Percentiles rank a stretch among this genome's conserved stretches.
These are phyloP conservation scores for Pituophis catenifer DNA, from an alignment of 2,113 vertebrate genomes.

Conservation along the genomic window DNA sequence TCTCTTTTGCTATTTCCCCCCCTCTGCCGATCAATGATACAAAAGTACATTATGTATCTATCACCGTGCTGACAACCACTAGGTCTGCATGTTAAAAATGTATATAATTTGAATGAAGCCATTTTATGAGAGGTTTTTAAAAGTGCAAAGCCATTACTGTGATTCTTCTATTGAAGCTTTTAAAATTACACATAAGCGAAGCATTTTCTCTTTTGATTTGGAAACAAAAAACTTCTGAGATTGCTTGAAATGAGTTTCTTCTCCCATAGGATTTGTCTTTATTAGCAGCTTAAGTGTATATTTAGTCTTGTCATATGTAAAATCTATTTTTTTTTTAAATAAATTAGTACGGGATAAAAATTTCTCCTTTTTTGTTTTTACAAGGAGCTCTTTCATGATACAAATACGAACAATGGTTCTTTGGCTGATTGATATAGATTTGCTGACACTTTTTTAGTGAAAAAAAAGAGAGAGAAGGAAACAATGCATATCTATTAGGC, in stretches of 20 bases:
- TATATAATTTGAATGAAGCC: conserved; percentile 67
- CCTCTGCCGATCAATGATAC: conserved; percentile 32
- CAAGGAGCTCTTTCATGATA: conserved; percentile 75
- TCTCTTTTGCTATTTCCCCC: conserved; percentile 39
- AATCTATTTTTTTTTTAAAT: conserved; percentile 71
- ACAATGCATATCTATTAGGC: conserved; percentile 71
- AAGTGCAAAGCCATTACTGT: conserved; percentile 54
- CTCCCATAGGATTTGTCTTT: conserved; percentile 72
- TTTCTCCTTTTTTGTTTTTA: conserved; percentile 69
- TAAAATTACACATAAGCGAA: conserved; percentile 76
- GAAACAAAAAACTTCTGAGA: conserved; percentile 76
- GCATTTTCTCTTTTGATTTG: conserved; percentile 68
- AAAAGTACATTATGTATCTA: conserved; percentile 29
- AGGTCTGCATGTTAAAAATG: conserved; percentile 45
- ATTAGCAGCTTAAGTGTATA: conserved; percentile 79
- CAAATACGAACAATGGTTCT: conserved; percentile 72
- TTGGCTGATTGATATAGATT: conserved; percentile 62
- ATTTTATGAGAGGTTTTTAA: conserved; percentile 72
- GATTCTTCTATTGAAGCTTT: conserved; percentile 65
- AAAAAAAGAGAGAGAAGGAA: conserved; percentile 70
- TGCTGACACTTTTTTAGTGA: conserved; percentile 69
- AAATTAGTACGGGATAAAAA: conserved; percentile 77
- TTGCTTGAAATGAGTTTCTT: conserved; percentile 74
- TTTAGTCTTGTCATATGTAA: conserved; percentile 77
- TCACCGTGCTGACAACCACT: conserved; percentile 38